Evolutionary conservation across 2,797 vertebrate species (phyloP).

Genomic region (Sphenodon punctatus): DNA sequence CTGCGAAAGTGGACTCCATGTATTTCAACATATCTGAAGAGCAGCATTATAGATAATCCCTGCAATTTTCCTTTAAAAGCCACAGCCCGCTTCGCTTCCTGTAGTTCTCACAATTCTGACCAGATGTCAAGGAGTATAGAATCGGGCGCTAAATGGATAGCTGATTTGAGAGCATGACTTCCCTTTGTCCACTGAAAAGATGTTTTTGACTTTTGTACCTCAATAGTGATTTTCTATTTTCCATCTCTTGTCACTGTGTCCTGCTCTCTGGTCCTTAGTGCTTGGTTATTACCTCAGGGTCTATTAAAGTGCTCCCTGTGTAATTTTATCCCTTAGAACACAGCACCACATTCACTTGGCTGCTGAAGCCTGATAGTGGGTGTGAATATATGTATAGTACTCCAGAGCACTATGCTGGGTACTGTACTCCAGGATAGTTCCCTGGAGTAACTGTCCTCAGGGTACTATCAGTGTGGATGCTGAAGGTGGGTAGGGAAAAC

Average conservation of each 20-base stretch:
- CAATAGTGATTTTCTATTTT: background rate
- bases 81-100: background rate
- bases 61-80: rapidly evolving
- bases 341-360: background rate
- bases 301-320: background rate
- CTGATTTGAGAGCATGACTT: rapidly evolving
- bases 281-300: background rate
- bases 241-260: rapidly evolving
- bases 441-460: background rate
- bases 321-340: background rate
- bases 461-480: background rate
- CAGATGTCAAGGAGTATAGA: background rate
- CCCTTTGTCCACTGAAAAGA: background rate
- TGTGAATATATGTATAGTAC: background rate
- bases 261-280: background rate
- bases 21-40: background rate
- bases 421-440: no score
- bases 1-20: background rate
- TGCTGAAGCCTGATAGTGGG: background rate
- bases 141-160: background rate
- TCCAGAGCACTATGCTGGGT: no score
- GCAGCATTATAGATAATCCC: rapidly evolving
- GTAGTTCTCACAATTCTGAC: rapidly evolving
- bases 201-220: background rate
- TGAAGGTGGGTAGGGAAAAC: background rate